Evolutionary conservation across 1,140 invertebrate species (phyloP).

Genomic region (Papilio dardanus): DNA sequence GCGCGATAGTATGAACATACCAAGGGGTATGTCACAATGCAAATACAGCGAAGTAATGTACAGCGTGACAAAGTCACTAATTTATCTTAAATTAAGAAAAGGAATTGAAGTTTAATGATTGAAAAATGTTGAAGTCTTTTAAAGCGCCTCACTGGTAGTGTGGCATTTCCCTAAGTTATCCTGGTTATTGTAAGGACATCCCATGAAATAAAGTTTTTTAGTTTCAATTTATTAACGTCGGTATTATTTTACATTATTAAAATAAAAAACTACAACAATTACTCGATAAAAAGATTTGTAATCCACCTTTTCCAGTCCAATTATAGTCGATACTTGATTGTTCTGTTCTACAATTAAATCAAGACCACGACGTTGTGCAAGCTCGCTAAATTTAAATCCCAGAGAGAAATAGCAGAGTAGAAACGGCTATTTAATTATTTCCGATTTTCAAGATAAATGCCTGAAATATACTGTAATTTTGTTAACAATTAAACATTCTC

Average conservation of each 20-base stretch:
- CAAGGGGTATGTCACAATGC: background rate
- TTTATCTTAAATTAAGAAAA: background rate
- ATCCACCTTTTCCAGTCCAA: background rate
- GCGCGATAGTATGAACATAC: background rate
- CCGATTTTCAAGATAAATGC: constrained; percentile 12
- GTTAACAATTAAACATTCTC: background rate
- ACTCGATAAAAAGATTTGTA: background rate
- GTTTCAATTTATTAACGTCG: background rate
- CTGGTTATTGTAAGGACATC: too few relatives aligned
- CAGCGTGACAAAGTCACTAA: background rate
- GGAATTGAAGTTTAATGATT: too few relatives aligned
- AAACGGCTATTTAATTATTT: constrained; percentile 17
- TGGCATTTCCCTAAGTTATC: too few relatives aligned
- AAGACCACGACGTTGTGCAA: constrained; percentile 19
- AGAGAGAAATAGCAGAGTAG: constrained; percentile 6
- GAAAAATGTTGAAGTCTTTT: too few relatives aligned
- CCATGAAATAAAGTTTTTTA: background rate
- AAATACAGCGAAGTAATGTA: background rate
- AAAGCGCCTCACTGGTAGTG: too few relatives aligned
- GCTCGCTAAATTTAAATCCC: constrained; percentile 24
- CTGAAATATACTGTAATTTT: constrained; percentile 7
- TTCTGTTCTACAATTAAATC: constrained; percentile 26
- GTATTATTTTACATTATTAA: background rate
- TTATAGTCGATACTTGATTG: constrained; percentile 25
- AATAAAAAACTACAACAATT: background rate